These are phyloP conservation scores for Cryptosula pallasiana DNA, from an alignment of 2,888 invertebrate genomes.

Conservation along the genomic window DNA sequence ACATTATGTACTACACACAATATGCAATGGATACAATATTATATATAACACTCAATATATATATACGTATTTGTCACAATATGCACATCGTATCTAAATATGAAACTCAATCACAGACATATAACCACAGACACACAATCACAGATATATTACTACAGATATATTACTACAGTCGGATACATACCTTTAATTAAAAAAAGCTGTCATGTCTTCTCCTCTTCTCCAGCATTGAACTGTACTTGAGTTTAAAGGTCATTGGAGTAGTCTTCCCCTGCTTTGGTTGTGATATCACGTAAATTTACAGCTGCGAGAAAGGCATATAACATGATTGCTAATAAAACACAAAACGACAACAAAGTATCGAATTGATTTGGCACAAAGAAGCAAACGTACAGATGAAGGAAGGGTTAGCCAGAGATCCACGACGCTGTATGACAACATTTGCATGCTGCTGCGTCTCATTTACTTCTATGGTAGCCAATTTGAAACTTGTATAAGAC, in stretches of 20 bases:
- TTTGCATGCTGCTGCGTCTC: constrained; percentile 43
- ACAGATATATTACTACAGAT: too few relatives aligned
- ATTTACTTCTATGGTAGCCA: constrained; percentile 36
- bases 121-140: too few relatives aligned
- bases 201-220: constrained; percentile 49
- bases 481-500: constrained; percentile 50
- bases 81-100: too few relatives aligned
- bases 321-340: background rate
- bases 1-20: too few relatives aligned
- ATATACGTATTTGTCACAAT: too few relatives aligned
- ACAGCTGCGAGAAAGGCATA: background rate
- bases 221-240: constrained; percentile 53
- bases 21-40: too few relatives aligned
- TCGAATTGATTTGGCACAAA: too few relatives aligned
- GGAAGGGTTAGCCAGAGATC: constrained; percentile 49
- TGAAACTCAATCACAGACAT: too few relatives aligned
- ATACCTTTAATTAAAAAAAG: constrained; percentile 38
- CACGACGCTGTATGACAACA: constrained; percentile 43
- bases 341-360: too few relatives aligned
- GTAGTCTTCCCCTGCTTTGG: constrained; percentile 45
- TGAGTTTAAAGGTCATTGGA: constrained; percentile 42
- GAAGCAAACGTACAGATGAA: constrained; percentile 53
- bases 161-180: too few relatives aligned
- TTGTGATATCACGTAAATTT: constrained; percentile 38
- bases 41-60: too few relatives aligned